Percentiles rank a stretch among this genome's conserved stretches.
phyloP scores from a whole-genome alignment of 2,113 vertebrate species.

The Cephalopholis sonnerati region DNA sequence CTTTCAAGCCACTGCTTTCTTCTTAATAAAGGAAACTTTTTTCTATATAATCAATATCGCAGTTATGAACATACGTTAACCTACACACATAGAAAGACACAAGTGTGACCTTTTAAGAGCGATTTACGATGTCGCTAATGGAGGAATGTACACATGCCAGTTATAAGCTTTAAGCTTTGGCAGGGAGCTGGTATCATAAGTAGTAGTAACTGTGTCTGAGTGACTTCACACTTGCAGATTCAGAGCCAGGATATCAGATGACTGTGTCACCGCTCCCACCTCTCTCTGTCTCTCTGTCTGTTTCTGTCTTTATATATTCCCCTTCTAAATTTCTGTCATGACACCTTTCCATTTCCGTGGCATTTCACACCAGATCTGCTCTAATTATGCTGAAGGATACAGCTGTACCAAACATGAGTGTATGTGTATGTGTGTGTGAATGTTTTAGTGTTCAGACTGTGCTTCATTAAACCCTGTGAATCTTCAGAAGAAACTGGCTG shows the following conservation, averaged over 20 bases:
- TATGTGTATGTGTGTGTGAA: background rate
- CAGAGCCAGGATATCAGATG: slow-evolving; percentile 43
- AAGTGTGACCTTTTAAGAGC: background rate
- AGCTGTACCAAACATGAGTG: slow-evolving; percentile 30
- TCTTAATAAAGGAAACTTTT: no score
- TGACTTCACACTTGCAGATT: slow-evolving; percentile 37
- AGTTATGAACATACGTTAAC: no score
- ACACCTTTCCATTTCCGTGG: slow-evolving; percentile 38
- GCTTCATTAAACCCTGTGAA: slow-evolving; percentile 49
- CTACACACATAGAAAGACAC: background rate
- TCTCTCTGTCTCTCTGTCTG: background rate
- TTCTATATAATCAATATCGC: no score
- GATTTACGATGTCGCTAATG: background rate
- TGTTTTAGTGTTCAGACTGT: slow-evolving; percentile 37
- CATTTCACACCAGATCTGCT: slow-evolving; percentile 21
- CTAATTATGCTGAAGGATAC: slow-evolving; percentile 47
- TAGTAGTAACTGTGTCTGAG: slow-evolving; percentile 9
- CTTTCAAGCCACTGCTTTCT: no score
- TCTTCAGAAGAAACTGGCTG: slow-evolving; percentile 37
- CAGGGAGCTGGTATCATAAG: slow-evolving; percentile 23
- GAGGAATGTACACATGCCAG: background rate
- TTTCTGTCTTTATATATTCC: background rate
- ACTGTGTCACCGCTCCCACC: slow-evolving; percentile 25
- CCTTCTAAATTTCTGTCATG: slow-evolving; percentile 37
- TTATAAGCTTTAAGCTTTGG: background rate